Evolutionary conservation across 1,140 invertebrate species (phyloP), one percentile per base, ranked within the genome.

Genomic region (Cydia amplana): DNA sequence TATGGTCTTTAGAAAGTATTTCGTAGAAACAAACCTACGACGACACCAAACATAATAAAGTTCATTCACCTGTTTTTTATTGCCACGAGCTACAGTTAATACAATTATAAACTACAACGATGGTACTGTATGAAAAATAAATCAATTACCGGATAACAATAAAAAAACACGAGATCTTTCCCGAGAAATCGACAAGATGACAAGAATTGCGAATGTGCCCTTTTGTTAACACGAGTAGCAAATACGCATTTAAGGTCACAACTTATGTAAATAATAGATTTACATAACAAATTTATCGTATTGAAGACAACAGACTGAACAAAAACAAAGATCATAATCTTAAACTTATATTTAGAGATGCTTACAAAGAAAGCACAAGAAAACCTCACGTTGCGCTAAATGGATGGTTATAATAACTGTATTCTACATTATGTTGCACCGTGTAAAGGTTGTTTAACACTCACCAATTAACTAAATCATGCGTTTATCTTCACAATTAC

Each of bases 301-400:
- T 73, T 73, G 20, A 25, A 40, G 4, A 23, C 46, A 23, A 73
- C 25, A 49, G 10, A 46, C 20, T 23, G 40, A 73, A 51, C 43
- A 51, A 49, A 28, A 40, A 70, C 36, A 40, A 40, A 18, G n/a
- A 18, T 40, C 32, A 16, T 5, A n/a, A 43, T 70, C 32, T 40
- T 18, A 43, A 43, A 70, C 14, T 36, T 70, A 36, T 36, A 70
- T 36, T 36, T 40, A 36, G 28, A 70, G 25, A 28, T 32, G 20
- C 40, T 49, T 73, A 49, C 72, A 46, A 51, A 49, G 72, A 73
- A 73, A 73, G 46, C 72, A 49, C 46, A 77, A 82, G 73, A 81
- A 86, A 84, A 85, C 74, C 83, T 90, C 90, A 91, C 89, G 87
- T 92, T 92, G 89, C 78, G 74, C 76, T 74, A 74, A 72, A 63